phyloP scores from a whole-genome alignment of 2,888 invertebrate species.

The Tolmerus cingulatus region DNA sequence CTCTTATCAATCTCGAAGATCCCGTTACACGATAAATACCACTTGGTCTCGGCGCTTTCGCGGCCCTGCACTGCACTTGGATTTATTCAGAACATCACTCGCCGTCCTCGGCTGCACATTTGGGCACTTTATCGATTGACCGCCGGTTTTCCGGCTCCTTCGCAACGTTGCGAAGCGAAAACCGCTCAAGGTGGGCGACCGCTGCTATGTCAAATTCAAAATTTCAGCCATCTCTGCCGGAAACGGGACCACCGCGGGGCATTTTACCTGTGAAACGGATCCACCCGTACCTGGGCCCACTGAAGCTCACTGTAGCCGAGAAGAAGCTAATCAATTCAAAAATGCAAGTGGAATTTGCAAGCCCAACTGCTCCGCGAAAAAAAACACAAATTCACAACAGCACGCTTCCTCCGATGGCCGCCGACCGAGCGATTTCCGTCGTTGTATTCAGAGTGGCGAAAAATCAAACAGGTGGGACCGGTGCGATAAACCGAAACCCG shows the following conservation, averaged over 20 bases:
- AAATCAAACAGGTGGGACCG: constrained; percentile 39
- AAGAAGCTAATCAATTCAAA: neutral
- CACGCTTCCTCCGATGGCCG: neutral
- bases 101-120: neutral
- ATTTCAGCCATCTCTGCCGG: constrained; percentile 27
- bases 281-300: neutral
- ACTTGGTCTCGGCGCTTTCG: neutral
- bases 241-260: neutral
- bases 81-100: neutral
- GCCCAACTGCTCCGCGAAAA: neutral
- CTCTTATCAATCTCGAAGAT: neutral
- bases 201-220: constrained; percentile 21
- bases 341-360: neutral
- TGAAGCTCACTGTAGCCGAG: neutral
- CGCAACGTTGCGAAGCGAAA: constrained; percentile 4
- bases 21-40: constrained; percentile 25
- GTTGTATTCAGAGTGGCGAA: neutral
- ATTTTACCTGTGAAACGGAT: neutral
- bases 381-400: neutral
- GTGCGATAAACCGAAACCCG: neutral
- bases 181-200: neutral
- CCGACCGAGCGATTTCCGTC: neutral
- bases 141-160: neutral
- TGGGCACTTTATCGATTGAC: neutral
- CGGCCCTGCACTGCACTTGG: neutral